These are phyloP conservation scores for Nettapus auritus DNA, from an alignment of 2,113 vertebrate species.

Conservation along the genomic window DNA sequence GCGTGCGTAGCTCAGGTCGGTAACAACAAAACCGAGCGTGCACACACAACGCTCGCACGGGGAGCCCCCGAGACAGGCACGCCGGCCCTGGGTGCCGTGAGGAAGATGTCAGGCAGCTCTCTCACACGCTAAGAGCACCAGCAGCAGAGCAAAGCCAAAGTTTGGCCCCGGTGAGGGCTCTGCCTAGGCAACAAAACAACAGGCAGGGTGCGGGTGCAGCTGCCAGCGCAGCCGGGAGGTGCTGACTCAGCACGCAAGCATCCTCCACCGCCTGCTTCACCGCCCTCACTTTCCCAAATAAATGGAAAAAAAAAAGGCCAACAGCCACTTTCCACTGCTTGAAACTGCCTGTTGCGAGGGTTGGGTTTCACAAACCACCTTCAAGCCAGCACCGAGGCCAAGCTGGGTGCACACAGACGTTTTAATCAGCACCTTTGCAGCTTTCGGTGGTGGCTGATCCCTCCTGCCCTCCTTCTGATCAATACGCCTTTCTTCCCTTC, in stretches of 20 bases:
- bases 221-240: not conserved
- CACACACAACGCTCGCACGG: not conserved
- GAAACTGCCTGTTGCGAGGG: not conserved
- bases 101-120: not conserved
- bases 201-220: not conserved
- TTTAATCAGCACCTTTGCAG: slow-evolving; percentile 36
- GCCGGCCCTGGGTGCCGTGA: not conserved
- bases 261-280: not conserved
- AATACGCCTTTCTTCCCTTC: not conserved
- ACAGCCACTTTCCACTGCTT: not conserved
- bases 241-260: slow-evolving; percentile 21
- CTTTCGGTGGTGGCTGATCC: not conserved
- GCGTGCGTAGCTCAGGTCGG: not conserved
- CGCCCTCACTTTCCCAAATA: not conserved
- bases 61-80: not conserved
- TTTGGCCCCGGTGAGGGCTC: not conserved
- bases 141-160: not conserved
- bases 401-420: not conserved
- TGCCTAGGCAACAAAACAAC: not conserved
- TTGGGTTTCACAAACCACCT: not conserved
- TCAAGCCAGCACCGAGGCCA: not conserved
- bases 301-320: not conserved
- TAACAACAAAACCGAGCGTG: not conserved
- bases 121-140: not conserved
- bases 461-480: not conserved